These are phyloP conservation scores for Enhydra lutris DNA, from an alignment of 2,113 vertebrate species.

Conservation along the genomic window DNA sequence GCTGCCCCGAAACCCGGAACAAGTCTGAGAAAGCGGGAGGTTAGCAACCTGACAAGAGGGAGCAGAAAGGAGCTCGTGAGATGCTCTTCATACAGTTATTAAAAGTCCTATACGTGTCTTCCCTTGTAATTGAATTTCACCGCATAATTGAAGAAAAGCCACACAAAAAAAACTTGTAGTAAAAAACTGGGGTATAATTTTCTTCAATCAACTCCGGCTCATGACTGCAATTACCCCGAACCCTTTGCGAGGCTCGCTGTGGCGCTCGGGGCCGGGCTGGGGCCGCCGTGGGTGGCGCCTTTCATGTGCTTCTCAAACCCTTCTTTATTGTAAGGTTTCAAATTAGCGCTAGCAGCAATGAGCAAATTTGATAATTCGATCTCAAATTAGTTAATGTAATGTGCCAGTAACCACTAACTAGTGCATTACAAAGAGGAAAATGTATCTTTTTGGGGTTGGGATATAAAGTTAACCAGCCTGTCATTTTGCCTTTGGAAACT, in stretches of 20 bases:
- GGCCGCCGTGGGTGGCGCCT: conserved; percentile 87
- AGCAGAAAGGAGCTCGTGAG: background rate
- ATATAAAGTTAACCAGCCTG: conserved; percentile 81
- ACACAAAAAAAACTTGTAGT: conserved; percentile 74
- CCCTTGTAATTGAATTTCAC: conserved; percentile 72
- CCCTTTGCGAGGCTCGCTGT: conserved; percentile 86
- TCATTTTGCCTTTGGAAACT: conserved; percentile 73
- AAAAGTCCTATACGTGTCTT: conserved; percentile 60
- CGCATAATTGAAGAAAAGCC: conserved; percentile 77
- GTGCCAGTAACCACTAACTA: conserved; percentile 86
- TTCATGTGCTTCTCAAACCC: conserved; percentile 87
- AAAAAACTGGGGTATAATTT: conserved; percentile 92
- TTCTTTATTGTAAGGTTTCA: conserved; percentile 90
- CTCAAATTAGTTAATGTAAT: conserved; percentile 90
- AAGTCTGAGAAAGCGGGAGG: accelerated
- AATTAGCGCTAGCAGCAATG: conserved; percentile 91
- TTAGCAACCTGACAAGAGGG: accelerated
- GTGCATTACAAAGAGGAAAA: conserved; percentile 79
- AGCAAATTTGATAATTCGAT: conserved; percentile 95
- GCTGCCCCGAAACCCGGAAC: background rate
- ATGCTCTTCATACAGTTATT: conserved; percentile 68
- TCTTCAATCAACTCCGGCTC: conserved; percentile 94
- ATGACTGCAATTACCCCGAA: conserved; percentile 94
- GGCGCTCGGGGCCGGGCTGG: conserved; percentile 84
- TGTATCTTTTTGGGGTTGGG: conserved; percentile 78